Evolutionary conservation across 35 echinoderm and acorn worm genomes (phyloP).

Genomic region (Ophiothrix spiculata): DNA sequence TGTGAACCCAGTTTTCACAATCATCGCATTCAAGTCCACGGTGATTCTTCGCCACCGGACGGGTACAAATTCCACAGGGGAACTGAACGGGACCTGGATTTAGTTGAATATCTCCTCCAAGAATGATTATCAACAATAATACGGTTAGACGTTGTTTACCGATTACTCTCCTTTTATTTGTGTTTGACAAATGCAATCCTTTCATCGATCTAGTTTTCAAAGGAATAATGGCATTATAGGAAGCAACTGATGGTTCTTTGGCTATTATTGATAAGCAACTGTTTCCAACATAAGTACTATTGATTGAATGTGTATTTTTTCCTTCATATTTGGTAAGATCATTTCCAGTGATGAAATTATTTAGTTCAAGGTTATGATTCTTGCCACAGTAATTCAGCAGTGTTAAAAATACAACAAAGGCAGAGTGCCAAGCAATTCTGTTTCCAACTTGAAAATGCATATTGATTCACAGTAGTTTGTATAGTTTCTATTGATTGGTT

Average conservation of each 20-base stretch:
- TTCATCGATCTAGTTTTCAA: neutral
- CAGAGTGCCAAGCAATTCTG: neutral
- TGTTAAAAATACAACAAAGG: neutral
- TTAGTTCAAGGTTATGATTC: neutral
- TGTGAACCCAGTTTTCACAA: neutral
- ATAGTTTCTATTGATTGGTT: no score
- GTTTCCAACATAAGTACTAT: neutral
- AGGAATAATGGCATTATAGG: neutral
- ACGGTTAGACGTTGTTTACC: neutral
- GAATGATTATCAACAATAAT: neutral
- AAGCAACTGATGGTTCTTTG: neutral
- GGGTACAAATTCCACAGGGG: neutral
- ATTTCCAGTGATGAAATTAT: no score
- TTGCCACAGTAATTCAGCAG: neutral
- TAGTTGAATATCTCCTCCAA: neutral
- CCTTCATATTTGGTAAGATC: no score
- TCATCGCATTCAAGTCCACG: neutral
- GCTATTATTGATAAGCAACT: neutral
- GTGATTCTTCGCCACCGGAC: neutral
- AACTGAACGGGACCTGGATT: neutral
- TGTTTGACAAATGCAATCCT: neutral
- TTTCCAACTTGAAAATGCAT: neutral
- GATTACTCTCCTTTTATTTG: neutral
- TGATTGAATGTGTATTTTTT: no score
- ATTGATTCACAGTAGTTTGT: no score